phyloP scores from a whole-genome alignment of 1,140 invertebrate genomes.

The Grapholita molesta region DNA sequence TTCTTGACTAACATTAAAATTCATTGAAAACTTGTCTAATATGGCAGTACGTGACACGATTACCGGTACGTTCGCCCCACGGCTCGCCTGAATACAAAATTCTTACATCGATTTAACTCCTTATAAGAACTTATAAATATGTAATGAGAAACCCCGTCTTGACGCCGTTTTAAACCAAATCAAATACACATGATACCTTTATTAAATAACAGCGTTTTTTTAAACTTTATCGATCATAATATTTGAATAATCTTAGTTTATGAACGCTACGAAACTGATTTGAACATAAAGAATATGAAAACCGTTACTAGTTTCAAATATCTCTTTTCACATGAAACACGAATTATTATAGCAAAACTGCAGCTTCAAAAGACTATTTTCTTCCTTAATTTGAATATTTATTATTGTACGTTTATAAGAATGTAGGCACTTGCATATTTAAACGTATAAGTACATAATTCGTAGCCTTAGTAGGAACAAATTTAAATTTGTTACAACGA shows the following conservation, averaged over 20 bases:
- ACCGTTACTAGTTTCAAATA: background rate
- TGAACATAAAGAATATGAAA: background rate
- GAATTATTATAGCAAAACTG: background rate
- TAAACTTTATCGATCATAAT: constrained; percentile 6
- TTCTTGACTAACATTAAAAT: constrained; percentile 49
- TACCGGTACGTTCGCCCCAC: constrained; percentile 25
- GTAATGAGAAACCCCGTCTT: constrained; percentile 21
- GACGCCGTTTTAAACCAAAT: constrained; percentile 16
- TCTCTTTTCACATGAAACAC: background rate
- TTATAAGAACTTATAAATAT: constrained; percentile 40
- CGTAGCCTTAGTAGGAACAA: background rate
- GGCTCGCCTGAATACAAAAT: constrained; percentile 41
- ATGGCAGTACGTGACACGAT: constrained; percentile 44
- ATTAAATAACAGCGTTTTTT: constrained; percentile 23
- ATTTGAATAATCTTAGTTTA: constrained; percentile 10
- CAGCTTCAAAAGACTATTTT: too few relatives aligned
- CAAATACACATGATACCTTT: constrained; percentile 22
- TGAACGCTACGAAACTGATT: background rate
- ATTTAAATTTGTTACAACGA: background rate
- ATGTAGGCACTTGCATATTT: background rate
- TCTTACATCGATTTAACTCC: constrained; percentile 39
- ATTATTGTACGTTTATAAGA: background rate
- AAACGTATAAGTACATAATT: background rate
- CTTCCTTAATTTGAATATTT: background rate
- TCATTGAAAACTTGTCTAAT: constrained; percentile 61